phyloP scores from a whole-genome alignment of 2,113 vertebrate species.

The Pluvianellus socialis region DNA sequence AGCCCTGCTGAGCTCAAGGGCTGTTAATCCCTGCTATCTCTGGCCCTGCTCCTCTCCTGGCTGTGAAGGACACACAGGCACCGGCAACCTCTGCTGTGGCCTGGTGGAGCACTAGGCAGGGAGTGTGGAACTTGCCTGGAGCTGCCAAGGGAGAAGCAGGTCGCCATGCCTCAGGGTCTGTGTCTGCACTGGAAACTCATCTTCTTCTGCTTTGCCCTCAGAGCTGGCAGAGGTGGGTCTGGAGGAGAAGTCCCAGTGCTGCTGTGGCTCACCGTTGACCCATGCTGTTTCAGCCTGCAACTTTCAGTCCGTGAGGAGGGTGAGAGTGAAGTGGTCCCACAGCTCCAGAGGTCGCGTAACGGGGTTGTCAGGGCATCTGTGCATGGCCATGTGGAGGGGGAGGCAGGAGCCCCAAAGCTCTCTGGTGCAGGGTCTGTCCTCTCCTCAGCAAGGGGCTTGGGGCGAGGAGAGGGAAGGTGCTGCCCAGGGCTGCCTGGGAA shows the following conservation, averaged over 20 bases:
- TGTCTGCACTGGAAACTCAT: not conserved
- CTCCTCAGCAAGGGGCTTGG: not conserved
- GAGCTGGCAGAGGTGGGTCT: not conserved
- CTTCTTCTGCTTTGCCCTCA: not conserved
- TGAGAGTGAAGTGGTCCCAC: not conserved
- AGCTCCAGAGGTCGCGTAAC: not conserved
- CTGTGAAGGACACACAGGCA: not conserved
- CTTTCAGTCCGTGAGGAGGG: fast-evolving
- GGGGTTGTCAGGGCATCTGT: not conserved
- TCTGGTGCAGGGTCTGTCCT: not conserved
- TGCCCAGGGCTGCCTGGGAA: not conserved
- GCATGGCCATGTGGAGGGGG: not conserved
- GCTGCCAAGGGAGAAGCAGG: not conserved
- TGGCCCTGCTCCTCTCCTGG: not conserved
- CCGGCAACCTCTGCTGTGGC: not conserved
- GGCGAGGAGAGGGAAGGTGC: not conserved
- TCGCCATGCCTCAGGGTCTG: not conserved
- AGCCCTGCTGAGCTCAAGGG: not conserved
- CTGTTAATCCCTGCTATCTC: no score
- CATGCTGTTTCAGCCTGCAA: not conserved
- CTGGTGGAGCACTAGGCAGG: not conserved
- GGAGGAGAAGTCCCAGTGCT: not conserved
- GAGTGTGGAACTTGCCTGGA: not conserved
- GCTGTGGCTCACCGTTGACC: not conserved
- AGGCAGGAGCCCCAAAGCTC: not conserved